Conservation (phyloP, 2,888 invertebrate species). For the Dicycla oo region DNA sequence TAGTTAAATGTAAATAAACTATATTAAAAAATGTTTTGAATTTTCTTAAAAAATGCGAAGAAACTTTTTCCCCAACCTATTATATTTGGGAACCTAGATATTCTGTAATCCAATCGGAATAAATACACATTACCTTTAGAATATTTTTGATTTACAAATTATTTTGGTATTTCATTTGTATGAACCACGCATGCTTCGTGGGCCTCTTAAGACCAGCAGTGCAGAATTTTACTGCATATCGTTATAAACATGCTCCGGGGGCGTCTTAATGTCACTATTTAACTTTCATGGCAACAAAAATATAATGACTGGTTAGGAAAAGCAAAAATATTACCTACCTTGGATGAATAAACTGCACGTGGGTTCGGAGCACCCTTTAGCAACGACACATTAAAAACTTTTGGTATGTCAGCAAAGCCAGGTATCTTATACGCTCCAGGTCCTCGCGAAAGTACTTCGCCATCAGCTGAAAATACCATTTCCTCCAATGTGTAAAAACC, state of each 20-base stretch:
- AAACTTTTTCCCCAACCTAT: too few species aligned
- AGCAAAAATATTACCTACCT: conserved; percentile 92
- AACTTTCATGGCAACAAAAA: not conserved
- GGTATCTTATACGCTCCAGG: conserved; percentile 97
- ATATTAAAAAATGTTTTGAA: too few species aligned
- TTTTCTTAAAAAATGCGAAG: too few species aligned
- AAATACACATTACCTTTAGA: too few species aligned
- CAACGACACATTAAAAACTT: conserved; percentile 95
- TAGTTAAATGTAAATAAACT: too few species aligned
- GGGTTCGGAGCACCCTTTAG: conserved; percentile 95
- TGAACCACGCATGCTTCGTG: too few species aligned
- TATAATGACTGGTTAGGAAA: not conserved
- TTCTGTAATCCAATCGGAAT: too few species aligned
- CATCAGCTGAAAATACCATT: conserved; percentile 93
- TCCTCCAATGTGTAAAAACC: conserved; percentile 96
- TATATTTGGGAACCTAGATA: too few species aligned
- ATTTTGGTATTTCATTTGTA: too few species aligned
- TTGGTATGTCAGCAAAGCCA: conserved; percentile 95
- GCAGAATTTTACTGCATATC: not conserved
- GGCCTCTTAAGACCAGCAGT: too few species aligned
- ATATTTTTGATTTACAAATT: too few species aligned
- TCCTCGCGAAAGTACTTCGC: conserved; percentile 93
- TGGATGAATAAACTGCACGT: conserved; percentile 96
- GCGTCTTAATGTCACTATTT: not conserved
- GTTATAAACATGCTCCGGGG: too few species aligned